Evolutionary conservation across 2,888 invertebrate species (phyloP), one percentile per base, ranked within the genome.

Genomic region (Asteroscopus sphinx): DNA sequence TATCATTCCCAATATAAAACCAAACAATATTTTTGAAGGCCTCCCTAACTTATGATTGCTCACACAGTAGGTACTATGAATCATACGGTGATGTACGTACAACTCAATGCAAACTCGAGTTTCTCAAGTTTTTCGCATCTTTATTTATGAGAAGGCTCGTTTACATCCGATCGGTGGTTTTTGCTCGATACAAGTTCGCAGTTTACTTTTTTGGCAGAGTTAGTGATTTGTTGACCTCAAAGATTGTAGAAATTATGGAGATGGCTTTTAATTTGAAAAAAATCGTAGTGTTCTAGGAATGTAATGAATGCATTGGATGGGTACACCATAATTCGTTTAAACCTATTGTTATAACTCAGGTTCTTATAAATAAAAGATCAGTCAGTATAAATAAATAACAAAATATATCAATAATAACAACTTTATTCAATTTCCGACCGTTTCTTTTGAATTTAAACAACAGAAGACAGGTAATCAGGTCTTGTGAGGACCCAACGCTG

Each of bases 131-230:
- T n/a, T 71, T 65, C 80, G 68, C 83, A 88, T 88, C 80, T 86
- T 88, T 91, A 90, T 91, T 91, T 91, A 90, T 89, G 89, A 85
- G 83, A 44, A 62, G 60, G 81, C 83, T 85, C 83, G 80, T 84
- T 86, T 85, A 84, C 85, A 87, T 85, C 75, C 85, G 85, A 89
- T 86, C 83, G 79, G 76, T 60, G 79, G 79, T 82, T 85, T 84
- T 80, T 74, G 73, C 75, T 66, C 59, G 58, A 51, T 70, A 76
- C 52, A 49, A 68, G 44, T 69, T 66, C 30, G 36, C 40, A 45
- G 51, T 51, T 57, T 63, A 57, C 59, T 72, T 77, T 77, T 75
- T 76, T 69, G 71, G 66, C 72, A 68, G 59, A 44, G 58, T 55
- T 52, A 76, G 67, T 69, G 69, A 64, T 64, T 67, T 69, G 64